Evolutionary conservation across 1,140 invertebrate genomes (phyloP).

Genomic region (Caenorhabditis brenneri): DNA sequence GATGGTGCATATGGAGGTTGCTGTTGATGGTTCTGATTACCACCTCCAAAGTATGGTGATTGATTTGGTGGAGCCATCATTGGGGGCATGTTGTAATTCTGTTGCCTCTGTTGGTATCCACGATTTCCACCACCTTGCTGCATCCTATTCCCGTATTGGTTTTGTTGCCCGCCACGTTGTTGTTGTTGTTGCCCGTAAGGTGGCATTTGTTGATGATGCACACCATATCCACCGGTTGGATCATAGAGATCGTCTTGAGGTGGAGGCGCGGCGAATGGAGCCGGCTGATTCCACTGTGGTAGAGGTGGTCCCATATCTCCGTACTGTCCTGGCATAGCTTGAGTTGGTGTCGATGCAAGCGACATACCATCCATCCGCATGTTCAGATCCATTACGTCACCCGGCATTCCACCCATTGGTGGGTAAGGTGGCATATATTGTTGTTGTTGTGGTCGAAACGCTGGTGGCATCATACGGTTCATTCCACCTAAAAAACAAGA

Average conservation of each 20-base stretch:
- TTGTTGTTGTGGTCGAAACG: not conserved
- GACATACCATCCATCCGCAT: constrained; percentile 35
- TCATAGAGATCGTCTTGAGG: constrained; percentile 33
- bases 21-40: constrained; percentile 10
- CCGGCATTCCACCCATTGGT: not conserved
- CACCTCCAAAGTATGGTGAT: not conserved
- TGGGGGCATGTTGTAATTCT: not conserved
- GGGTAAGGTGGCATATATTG: constrained; percentile 17
- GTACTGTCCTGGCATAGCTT: not conserved
- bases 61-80: not conserved
- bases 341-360: not conserved
- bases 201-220: constrained; percentile 2
- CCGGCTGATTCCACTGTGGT: constrained; percentile 23
- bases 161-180: not conserved
- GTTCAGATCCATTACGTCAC: not conserved
- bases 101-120: constrained; percentile 11
- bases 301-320: constrained; percentile 3
- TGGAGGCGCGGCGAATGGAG: not conserved
- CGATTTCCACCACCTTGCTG: not conserved
- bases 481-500: not conserved
- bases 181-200: not conserved
- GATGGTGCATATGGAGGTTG: not conserved
- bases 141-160: constrained; percentile 30
- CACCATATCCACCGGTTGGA: not conserved
- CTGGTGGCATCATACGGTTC: constrained; percentile 22